phyloP scores from a whole-genome alignment of 2,113 vertebrate genomes.

The Phalacrocorax brasilianus region DNA sequence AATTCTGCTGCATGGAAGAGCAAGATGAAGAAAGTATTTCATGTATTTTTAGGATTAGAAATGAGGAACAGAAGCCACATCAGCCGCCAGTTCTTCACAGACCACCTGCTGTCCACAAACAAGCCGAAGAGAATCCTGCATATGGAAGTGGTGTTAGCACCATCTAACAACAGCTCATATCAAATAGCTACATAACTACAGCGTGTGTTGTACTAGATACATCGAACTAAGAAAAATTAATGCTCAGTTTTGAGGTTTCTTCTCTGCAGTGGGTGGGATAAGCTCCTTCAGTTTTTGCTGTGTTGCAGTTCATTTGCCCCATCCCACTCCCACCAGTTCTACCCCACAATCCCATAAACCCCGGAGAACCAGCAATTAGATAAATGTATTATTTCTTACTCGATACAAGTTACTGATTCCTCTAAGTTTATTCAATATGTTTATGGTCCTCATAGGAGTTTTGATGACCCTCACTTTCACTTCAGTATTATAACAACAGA shows the following conservation, averaged over 20 bases:
- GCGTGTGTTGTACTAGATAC: not conserved
- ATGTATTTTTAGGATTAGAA: not conserved
- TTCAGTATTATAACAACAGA: not conserved
- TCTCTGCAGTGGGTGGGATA: not conserved
- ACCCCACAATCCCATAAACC: fast-evolving
- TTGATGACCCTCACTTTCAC: not conserved
- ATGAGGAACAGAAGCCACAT: not conserved
- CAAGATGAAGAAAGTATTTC: not conserved
- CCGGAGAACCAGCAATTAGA: not conserved
- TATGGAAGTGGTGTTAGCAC: not conserved
- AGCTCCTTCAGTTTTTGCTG: not conserved
- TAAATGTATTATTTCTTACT: not conserved
- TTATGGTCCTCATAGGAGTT: not conserved
- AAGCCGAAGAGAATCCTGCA: not conserved
- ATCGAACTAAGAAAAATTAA: not conserved
- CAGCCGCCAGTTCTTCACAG: not conserved
- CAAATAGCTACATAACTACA: not conserved
- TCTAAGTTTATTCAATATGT: not conserved
- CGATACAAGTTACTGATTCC: not conserved
- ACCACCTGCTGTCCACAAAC: not conserved
- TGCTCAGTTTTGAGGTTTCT: not conserved
- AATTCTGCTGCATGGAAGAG: not conserved
- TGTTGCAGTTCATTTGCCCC: not conserved
- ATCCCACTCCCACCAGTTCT: not conserved
- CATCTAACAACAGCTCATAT: not conserved